Evolutionary conservation across 2,113 vertebrate species (phyloP), one percentile per base, ranked within the genome.

Genomic region (Orientallactaga bullata): DNA sequence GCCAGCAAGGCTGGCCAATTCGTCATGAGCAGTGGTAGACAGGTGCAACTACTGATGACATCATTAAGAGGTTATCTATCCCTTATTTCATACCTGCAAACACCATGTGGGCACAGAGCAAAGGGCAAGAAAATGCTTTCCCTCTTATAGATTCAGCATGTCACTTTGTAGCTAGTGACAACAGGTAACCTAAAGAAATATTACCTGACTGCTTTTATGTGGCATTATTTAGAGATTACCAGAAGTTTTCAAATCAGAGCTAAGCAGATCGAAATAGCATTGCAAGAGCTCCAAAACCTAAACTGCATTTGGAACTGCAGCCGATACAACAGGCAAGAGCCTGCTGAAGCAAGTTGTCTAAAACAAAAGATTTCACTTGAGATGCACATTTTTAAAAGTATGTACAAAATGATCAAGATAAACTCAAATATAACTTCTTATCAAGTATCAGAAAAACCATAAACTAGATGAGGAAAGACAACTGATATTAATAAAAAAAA

Each of bases 351-450:
- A 73, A 37, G 39, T 20, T 35, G 35, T 82, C 20, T 55, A 60
- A 92, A 95, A 91, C 86, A 77, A 55, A 88, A 88, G 30, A 60
- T 47, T 39, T 79, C 79, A 65, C 51, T 85, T 68, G 9, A 80
- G 94, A 65, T 74, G 28, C 47, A 15, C 61, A 87, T 86, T 88
- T 94, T 74, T 35, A 86, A 76, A 32, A 26, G 47, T 60, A 7
- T 47, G 24, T 85, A 74, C 61, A 66, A 84, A 66, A 87, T 35
- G 18, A 55, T 12, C 6, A 63, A 71, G 42, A 78, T 69, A 88
- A 83, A 82, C 17, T 83, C 26, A 86, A 85, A 85, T 78, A 28
- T 78, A 89, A 42, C 18, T 81, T 28, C 58, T 37, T 39, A n/a
- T 0, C 35, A 87, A 66, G 8, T 66, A 73, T 30, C 58, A 90